Evolutionary conservation across 2,888 invertebrate genomes (phyloP).

Genomic region (Acanthoscelides obtectus): DNA sequence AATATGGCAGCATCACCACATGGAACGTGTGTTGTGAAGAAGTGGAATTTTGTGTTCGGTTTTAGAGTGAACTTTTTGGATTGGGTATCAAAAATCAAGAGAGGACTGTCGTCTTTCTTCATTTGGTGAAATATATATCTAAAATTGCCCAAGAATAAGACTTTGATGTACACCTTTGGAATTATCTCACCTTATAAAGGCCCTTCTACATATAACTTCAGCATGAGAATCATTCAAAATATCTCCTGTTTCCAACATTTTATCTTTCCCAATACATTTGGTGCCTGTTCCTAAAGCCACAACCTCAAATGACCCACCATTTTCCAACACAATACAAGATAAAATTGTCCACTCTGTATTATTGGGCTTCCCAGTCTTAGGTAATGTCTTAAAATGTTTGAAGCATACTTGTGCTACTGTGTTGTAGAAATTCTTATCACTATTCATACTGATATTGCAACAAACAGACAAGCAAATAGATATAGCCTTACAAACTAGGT

Average conservation of each 20-base stretch:
- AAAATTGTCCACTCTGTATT: slow-evolving; percentile 79
- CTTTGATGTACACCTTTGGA: no score
- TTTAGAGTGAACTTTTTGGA: slow-evolving; percentile 37
- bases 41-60: slow-evolving; percentile 64
- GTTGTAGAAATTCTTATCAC: slow-evolving; percentile 27
- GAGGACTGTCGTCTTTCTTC: slow-evolving; percentile 12
- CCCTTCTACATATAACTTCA: slow-evolving; percentile 80
- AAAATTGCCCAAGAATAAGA: no score
- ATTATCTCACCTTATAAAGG: slow-evolving; percentile 52
- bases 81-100: slow-evolving; percentile 25
- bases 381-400: slow-evolving; percentile 56
- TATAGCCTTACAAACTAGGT: not conserved
- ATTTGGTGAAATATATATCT: slow-evolving; percentile 66
- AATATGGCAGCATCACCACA: slow-evolving; percentile 93
- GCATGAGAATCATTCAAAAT: slow-evolving; percentile 89
- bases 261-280: slow-evolving; percentile 77
- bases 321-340: slow-evolving; percentile 63
- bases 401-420: slow-evolving; percentile 57
- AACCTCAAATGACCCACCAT: slow-evolving; percentile 50
- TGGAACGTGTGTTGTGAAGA: slow-evolving; percentile 82
- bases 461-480: slow-evolving; percentile 1
- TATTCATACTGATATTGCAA: slow-evolving; percentile 9
- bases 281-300: slow-evolving; percentile 87
- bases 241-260: slow-evolving; percentile 62
- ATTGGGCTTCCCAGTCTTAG: slow-evolving; percentile 77